These are phyloP conservation scores for Lanius collurio DNA, from an alignment of 2,113 vertebrate species.

Conservation along the genomic window DNA sequence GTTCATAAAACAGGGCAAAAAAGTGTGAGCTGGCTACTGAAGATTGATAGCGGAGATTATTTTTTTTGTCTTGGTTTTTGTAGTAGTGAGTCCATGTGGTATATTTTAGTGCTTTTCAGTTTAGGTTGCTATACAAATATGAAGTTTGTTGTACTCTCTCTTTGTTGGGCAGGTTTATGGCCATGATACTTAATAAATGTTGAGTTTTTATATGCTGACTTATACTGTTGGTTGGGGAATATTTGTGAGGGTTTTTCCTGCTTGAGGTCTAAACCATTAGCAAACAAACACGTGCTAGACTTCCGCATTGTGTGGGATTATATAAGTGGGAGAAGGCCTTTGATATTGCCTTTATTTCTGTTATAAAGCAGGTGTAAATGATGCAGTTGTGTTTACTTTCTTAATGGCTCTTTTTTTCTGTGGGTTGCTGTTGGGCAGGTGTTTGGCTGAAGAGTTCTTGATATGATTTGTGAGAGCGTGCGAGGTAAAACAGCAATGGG, in stretches of 20 bases:
- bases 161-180: not conserved
- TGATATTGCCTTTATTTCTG: not conserved
- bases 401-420: not conserved
- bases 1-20: not conserved
- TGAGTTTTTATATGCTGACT: not conserved
- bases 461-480: not conserved
- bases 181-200: not conserved
- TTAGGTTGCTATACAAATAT: not conserved
- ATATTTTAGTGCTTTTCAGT: not conserved
- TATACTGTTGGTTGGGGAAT: not conserved
- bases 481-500: not conserved
- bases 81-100: not conserved
- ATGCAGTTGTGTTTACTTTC: not conserved
- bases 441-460: not conserved
- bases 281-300: not conserved
- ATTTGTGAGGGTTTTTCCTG: not conserved
- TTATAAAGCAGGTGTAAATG: not conserved
- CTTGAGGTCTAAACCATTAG: not conserved
- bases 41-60: not conserved
- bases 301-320: not conserved
- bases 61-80: not conserved
- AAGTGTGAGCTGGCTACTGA: not conserved
- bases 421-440: not conserved
- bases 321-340: not conserved
- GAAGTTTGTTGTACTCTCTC: not conserved